phyloP scores from a whole-genome alignment of 2,797 vertebrate genomes.

The Perodicticus potto region DNA sequence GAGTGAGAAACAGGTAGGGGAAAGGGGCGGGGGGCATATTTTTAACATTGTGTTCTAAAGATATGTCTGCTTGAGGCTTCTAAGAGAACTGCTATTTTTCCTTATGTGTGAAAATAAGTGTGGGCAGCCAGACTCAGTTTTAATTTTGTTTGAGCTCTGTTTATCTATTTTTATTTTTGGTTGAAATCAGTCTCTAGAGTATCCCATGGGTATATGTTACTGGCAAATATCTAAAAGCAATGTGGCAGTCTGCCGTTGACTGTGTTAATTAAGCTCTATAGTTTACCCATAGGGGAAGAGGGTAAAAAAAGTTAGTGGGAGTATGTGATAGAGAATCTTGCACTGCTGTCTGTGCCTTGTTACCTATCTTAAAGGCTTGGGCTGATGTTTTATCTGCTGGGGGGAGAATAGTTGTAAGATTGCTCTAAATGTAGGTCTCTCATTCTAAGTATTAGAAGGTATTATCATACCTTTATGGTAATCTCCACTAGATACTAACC shows the following conservation, averaged over 20 bases:
- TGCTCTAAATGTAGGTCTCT: slow-evolving; percentile 31
- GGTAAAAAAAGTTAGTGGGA: slow-evolving; percentile 58
- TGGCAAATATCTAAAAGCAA: slow-evolving; percentile 77
- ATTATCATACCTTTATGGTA: slow-evolving; percentile 40
- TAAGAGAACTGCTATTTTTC: slow-evolving; percentile 84
- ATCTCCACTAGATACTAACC: slow-evolving; percentile 45
- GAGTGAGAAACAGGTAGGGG: slow-evolving; percentile 98
- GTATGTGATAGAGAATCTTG: slow-evolving; percentile 34
- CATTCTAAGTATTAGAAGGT: slow-evolving; percentile 23
- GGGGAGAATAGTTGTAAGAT: slow-evolving; percentile 33
- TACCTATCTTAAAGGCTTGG: slow-evolving; percentile 54
- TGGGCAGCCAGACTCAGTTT: slow-evolving; percentile 82
- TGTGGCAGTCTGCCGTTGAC: slow-evolving; percentile 73
- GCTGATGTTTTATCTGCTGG: neutral
- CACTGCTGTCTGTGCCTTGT: slow-evolving; percentile 7
- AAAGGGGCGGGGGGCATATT: slow-evolving; percentile 78
- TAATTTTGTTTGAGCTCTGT: slow-evolving; percentile 84
- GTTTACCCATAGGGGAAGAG: slow-evolving; percentile 56
- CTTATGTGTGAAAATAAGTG: slow-evolving; percentile 85
- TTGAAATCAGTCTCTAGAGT: slow-evolving; percentile 82
- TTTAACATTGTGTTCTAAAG: slow-evolving; percentile 87
- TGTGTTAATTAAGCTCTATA: slow-evolving; percentile 77
- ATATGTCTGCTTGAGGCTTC: slow-evolving; percentile 83
- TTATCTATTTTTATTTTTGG: slow-evolving; percentile 85
- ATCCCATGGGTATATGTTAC: slow-evolving; percentile 79